Percentiles rank a stretch among this genome's conserved stretches.
phyloP scores from a whole-genome alignment of 1,140 invertebrate genomes.

The Drosophila nannoptera region DNA sequence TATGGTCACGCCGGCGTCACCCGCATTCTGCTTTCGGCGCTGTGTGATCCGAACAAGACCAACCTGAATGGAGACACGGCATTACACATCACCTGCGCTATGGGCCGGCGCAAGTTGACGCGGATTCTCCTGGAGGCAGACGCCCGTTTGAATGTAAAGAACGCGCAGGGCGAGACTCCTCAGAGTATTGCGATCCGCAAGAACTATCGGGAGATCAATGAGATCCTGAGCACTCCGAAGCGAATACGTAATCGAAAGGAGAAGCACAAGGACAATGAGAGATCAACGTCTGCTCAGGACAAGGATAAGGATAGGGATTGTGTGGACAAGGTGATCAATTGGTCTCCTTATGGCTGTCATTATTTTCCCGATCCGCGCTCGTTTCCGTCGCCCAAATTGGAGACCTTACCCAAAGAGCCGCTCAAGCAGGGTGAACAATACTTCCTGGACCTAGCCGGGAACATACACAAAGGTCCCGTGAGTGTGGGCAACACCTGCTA shows the following conservation, averaged over 20 bases:
- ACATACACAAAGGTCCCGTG: constrained; percentile 95
- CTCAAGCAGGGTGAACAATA: constrained; percentile 94
- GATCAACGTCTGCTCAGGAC: constrained; percentile 52
- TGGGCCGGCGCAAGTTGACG: constrained; percentile 94
- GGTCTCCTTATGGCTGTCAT: constrained; percentile 94
- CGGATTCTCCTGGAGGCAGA: constrained; percentile 93
- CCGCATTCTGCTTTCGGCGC: constrained; percentile 93
- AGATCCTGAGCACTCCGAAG: constrained; percentile 84
- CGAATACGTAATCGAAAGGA: constrained; percentile 76
- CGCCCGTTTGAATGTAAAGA: constrained; percentile 87
- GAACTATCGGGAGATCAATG: constrained; percentile 89
- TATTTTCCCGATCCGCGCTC: constrained; percentile 90
- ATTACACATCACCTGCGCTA: constrained; percentile 94
- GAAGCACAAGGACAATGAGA: constrained; percentile 50
- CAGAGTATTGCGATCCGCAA: constrained; percentile 94
- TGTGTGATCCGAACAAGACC: constrained; percentile 91
- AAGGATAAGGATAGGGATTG: constrained; percentile 66
- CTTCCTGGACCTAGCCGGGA: constrained; percentile 96
- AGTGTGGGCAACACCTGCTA: constrained; percentile 90
- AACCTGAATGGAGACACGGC: constrained; percentile 98
- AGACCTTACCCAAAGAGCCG: constrained; percentile 91
- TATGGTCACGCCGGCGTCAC: constrained; percentile 97
- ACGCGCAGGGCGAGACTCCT: constrained; percentile 95
- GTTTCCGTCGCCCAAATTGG: constrained; percentile 90
- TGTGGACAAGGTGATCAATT: constrained; percentile 80